These are phyloP conservation scores for Ancistrus triradiatus DNA, from an alignment of 2,113 vertebrate genomes.

Conservation along the genomic window DNA sequence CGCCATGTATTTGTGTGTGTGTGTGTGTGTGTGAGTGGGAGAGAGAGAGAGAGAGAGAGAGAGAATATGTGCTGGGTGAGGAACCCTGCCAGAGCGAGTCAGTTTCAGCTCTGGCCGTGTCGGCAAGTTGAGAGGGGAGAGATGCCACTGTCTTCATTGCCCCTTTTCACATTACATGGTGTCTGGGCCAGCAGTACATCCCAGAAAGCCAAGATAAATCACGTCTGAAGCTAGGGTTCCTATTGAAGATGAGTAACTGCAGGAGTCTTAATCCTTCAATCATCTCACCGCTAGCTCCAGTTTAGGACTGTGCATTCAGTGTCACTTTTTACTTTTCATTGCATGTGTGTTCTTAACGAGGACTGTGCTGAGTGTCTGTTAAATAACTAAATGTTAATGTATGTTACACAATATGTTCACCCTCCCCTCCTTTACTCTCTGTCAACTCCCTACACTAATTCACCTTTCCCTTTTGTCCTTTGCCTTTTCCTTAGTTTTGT, in stretches of 20 bases:
- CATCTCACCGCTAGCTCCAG: conserved; percentile 6
- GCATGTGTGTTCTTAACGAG: neutral
- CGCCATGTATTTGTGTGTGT: neutral
- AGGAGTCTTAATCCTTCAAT: conserved; percentile 15
- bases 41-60: conserved; percentile 4
- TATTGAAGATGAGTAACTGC: conserved; percentile 24
- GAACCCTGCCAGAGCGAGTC: conserved; percentile 39
- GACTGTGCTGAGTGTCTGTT: no score
- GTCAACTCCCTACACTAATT: neutral
- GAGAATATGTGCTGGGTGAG: conserved; percentile 10
- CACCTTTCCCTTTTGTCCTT: conserved; percentile 6
- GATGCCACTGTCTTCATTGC: conserved; percentile 33
- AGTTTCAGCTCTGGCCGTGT: conserved; percentile 25
- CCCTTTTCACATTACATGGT: conserved; percentile 25
- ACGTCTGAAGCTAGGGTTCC: conserved; percentile 20
- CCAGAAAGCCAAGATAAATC: conserved; percentile 31
- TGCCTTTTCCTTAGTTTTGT: conserved; percentile 10
- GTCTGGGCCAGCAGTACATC: conserved; percentile 21
- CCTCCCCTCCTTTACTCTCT: conserved; percentile 3
- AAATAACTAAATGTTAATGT: no score
- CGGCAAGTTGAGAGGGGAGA: conserved; percentile 37
- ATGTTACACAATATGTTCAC: neutral
- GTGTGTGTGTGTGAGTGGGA: conserved; percentile 10
- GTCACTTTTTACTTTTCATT: neutral
- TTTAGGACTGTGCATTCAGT: neutral